phyloP scores from a whole-genome alignment of 2,888 invertebrate species.

The Chaetogeoica ovagalla region DNA sequence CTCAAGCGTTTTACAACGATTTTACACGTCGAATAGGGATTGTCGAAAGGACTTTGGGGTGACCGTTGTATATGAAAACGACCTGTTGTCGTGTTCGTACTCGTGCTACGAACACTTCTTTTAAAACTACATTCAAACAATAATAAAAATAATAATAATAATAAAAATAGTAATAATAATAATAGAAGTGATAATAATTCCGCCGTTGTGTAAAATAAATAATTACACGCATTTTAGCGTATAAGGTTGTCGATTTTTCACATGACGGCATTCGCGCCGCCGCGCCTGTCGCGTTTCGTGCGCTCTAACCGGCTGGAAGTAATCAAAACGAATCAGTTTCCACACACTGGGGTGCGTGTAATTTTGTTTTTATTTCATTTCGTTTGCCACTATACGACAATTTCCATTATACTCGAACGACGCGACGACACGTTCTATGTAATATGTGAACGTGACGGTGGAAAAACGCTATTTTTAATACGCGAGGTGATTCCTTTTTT shows the following conservation, averaged over 20 bases:
- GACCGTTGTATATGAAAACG: too few relatives aligned
- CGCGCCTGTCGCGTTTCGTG: not conserved
- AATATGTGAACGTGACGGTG: too few relatives aligned
- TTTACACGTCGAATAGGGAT: too few relatives aligned
- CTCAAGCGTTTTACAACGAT: too few relatives aligned
- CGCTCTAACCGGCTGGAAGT: conserved; percentile 22
- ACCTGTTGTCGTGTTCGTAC: too few relatives aligned
- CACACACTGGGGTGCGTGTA: not conserved
- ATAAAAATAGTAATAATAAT: not conserved
- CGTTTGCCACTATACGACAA: not conserved
- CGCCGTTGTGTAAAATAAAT: not conserved
- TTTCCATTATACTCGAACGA: not conserved
- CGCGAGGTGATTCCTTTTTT: too few relatives aligned
- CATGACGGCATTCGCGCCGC: not conserved
- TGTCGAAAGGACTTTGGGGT: too few relatives aligned
- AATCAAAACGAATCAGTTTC: conserved; percentile 40
- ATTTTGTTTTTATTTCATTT: not conserved
- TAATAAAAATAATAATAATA: not conserved
- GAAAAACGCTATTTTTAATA: too few relatives aligned
- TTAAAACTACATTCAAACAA: not conserved
- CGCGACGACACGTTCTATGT: too few relatives aligned
- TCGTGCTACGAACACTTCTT: too few relatives aligned
- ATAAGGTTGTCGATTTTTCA: conserved; percentile 11
- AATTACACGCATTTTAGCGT: too few relatives aligned
- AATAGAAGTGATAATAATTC: conserved; percentile 13